Base-by-base conservation (phyloP, 2,797 vertebrate species). In the Enteromius unitaeniatus region DNA sequence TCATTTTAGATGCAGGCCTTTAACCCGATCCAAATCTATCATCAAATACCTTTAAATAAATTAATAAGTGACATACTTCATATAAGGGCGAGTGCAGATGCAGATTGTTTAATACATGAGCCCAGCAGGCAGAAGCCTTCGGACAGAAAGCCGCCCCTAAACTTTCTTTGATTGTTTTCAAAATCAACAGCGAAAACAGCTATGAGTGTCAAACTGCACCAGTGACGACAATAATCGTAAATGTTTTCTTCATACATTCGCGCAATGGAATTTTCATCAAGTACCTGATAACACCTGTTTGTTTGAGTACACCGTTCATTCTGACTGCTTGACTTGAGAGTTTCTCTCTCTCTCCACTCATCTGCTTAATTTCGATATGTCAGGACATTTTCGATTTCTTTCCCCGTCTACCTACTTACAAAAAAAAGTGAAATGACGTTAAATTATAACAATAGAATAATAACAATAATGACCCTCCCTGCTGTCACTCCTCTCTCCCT, bases 241-340 rank as follows among this genome's bases (percentile, higher is more conserved):
- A 64, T 62, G 85, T 88, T 88, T 85, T 87, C 84, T 84, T 85
- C 88, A 86, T 94, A 93, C 92, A 90, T 86, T 93, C 92, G 92
- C 93, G 94, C 93, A 94, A 91, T 93, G 90, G 92, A 87, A 94
- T 95, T 94, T 95, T 95, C 95, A 95, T 85, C 94, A 95, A 96
- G 97, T 97, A 97, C 97, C 97, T 96, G 96, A 96, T 94, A 92
- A 94, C 94, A 91, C 90, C 95, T 96, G 94, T 94, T 78, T 78
- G 62, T 93, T 47, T 94, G 94, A 93, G 93, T 89, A 93, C 90
- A 87, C 85, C 78, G 79, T 89, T 92, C 87, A 91, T 88, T 89
- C 90, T 90, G 89, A 90, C 90, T 88, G 85, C 87, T 85, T 87
- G 83, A 90, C 83, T 86, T 45, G 79, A 83, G 87, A 89, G 91